A percentile compares a stretch with the other conserved stretches of the same genome.
phyloP scores from a whole-genome alignment of 2,797 vertebrate genomes.

The Sphenopsis melanotis region DNA sequence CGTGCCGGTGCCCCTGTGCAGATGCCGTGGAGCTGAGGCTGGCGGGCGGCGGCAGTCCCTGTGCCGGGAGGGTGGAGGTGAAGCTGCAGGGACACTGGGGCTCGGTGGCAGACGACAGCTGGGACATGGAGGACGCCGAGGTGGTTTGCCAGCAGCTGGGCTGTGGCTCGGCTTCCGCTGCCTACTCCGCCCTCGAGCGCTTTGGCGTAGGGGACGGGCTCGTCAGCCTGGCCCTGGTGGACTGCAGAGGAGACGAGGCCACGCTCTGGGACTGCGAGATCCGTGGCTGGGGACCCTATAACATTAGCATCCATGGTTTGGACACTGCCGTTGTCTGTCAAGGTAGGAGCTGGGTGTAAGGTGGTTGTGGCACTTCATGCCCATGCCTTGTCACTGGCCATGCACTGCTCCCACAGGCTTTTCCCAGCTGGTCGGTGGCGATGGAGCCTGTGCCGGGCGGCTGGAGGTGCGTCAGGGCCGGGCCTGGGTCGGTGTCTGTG shows the following conservation, averaged over 20 bases:
- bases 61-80: background rate
- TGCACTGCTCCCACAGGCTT: background rate
- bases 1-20: rapidly evolving
- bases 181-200: rapidly evolving
- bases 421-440: background rate
- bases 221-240: background rate
- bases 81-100: background rate
- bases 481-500: background rate
- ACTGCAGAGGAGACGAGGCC: rapidly evolving
- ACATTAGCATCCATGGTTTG: rapidly evolving
- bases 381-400: rapidly evolving
- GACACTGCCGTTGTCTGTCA: background rate
- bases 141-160: conserved; percentile 16
- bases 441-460: background rate
- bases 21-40: background rate
- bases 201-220: rapidly evolving
- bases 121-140: background rate
- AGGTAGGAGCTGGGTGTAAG: background rate
- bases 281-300: background rate
- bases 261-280: background rate
- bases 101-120: rapidly evolving
- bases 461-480: background rate
- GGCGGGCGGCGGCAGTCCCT: background rate
- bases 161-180: background rate
- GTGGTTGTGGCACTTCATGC: rapidly evolving